phyloP scores from a whole-genome alignment of 35 echinoderm and acorn worm genomes.

The Patiria miniata region DNA sequence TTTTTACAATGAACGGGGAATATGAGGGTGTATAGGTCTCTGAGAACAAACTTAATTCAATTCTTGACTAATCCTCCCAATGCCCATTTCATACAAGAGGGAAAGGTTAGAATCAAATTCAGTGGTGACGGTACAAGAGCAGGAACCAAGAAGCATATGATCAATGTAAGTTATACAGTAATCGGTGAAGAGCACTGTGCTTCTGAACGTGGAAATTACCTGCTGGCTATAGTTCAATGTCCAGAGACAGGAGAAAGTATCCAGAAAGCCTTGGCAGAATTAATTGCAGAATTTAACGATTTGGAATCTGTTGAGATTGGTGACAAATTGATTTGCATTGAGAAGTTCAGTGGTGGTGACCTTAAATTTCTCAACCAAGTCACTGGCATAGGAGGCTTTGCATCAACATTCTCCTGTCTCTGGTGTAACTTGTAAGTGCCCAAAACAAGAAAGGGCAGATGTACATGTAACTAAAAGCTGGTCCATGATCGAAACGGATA shows the following conservation, averaged over 20 bases:
- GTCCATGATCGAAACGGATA: constrained; percentile 58
- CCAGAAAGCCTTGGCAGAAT: constrained; percentile 26
- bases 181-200: constrained; percentile 51
- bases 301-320: constrained; percentile 37
- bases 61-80: constrained; percentile 29
- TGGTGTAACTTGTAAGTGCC: constrained; percentile 86
- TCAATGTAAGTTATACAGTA: constrained; percentile 52
- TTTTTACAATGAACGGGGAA: constrained; percentile 31
- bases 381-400: constrained; percentile 55
- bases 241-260: constrained; percentile 63
- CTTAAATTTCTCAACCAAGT: constrained; percentile 60
- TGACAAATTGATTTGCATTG: constrained; percentile 37
- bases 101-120: constrained; percentile 47
- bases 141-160: constrained; percentile 52
- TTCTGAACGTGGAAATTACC: constrained; percentile 62
- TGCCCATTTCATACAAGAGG: constrained; percentile 50
- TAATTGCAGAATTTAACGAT: constrained; percentile 65
- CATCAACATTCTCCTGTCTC: constrained; percentile 48
- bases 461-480: constrained; percentile 29
- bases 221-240: constrained; percentile 55
- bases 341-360: constrained; percentile 63
- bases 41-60: constrained; percentile 33
- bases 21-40: constrained; percentile 49
- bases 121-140: constrained; percentile 55
- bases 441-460: constrained; percentile 50